phyloP scores from a whole-genome alignment of 2,113 vertebrate species.

The Pygoscelis antarcticus region DNA sequence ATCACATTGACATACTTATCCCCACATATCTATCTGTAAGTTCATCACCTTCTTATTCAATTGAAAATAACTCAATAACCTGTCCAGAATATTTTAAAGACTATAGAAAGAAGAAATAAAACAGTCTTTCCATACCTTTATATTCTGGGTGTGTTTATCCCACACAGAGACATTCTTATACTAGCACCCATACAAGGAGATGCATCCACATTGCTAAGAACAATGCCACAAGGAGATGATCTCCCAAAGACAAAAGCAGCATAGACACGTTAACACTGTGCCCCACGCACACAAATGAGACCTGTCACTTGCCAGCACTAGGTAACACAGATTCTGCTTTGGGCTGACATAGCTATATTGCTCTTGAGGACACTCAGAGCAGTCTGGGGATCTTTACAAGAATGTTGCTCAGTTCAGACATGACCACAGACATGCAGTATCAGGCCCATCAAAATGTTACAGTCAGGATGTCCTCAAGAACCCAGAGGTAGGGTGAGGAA shows the following conservation, averaged over 20 bases:
- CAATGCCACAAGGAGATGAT: not conserved
- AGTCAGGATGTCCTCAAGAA: not conserved
- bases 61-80: not conserved
- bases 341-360: not conserved
- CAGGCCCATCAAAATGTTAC: not conserved
- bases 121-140: not conserved
- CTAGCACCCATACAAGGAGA: accelerated
- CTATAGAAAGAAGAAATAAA: not conserved
- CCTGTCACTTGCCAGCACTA: not conserved
- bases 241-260: not conserved
- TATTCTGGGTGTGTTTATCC: not conserved
- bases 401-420: not conserved
- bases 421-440: not conserved
- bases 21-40: not conserved
- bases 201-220: not conserved
- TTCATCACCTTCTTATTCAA: not conserved
- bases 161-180: not conserved
- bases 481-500: not conserved
- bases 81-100: not conserved
- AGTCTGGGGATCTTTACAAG: not conserved
- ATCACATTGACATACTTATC: not conserved
- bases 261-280: not conserved
- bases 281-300: not conserved
- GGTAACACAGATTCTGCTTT: not conserved
- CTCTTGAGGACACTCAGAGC: not conserved